Evolutionary conservation across 1,140 invertebrate genomes (phyloP).

Genomic region (Melanaphis sacchari): DNA sequence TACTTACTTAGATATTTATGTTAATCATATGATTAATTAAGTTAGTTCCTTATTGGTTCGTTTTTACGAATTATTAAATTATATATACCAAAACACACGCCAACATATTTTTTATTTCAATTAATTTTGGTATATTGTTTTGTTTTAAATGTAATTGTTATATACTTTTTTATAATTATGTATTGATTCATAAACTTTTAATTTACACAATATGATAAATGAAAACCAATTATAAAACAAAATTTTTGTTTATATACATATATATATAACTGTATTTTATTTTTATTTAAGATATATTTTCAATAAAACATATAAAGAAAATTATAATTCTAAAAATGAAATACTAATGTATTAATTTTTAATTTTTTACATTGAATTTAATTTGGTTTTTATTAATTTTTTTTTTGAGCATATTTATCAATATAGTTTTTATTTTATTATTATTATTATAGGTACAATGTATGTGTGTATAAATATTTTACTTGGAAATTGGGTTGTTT

Average conservation of each 20-base stretch:
- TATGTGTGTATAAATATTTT: background rate
- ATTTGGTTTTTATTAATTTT: background rate
- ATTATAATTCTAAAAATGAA: background rate
- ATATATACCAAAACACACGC: background rate
- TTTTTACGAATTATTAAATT: conserved; percentile 31
- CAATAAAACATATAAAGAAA: background rate
- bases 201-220: background rate
- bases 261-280: background rate
- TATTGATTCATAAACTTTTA: background rate
- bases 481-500: conserved; percentile 3
- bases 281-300: conserved; percentile 1
- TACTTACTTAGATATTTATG: conserved; percentile 1
- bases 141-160: background rate
- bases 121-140: background rate
- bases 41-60: conserved; percentile 41
- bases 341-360: background rate
- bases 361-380: background rate
- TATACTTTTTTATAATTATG: background rate
- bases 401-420: background rate
- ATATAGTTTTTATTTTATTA: background rate
- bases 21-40: conserved; percentile 25
- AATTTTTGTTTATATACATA: background rate
- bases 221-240: background rate
- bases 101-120: background rate
- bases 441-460: background rate